These are phyloP conservation scores for Eptatretus atami DNA, from an alignment of 2,797 vertebrate species.

Conservation along the genomic window DNA sequence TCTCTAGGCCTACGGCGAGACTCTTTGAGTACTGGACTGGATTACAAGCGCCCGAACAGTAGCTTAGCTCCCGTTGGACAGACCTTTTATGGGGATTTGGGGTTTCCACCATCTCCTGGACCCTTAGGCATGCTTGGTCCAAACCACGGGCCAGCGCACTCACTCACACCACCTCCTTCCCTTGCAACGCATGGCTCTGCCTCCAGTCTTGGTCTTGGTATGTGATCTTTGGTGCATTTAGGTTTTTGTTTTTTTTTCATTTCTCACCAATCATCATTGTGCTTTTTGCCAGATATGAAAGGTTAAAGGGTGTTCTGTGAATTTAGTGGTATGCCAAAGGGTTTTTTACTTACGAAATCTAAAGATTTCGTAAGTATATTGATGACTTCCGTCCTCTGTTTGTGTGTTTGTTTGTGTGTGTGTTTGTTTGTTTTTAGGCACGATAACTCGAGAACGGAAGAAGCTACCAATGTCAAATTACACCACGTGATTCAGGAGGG, in stretches of 20 bases:
- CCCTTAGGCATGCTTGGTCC: constrained; percentile 66
- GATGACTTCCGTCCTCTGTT: too few species aligned
- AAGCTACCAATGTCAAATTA: too few species aligned
- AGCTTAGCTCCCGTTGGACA: constrained; percentile 86
- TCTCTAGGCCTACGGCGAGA: constrained; percentile 25
- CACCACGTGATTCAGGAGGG: too few species aligned
- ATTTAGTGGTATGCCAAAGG: constrained; percentile 14
- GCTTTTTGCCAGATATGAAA: too few species aligned
- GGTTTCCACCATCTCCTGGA: constrained; percentile 92
- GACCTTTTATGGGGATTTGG: constrained; percentile 92
- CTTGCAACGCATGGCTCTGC: constrained; percentile 92
- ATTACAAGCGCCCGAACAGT: constrained; percentile 87
- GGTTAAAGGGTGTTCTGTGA: constrained; percentile 12
- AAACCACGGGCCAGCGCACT: constrained; percentile 77
- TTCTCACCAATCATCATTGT: too few species aligned
- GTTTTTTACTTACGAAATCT: constrained; percentile 10
- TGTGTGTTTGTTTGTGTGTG: too few species aligned
- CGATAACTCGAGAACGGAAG: too few species aligned
- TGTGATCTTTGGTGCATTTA: constrained; percentile 7
- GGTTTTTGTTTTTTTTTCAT: too few species aligned
- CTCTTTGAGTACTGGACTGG: constrained; percentile 72
- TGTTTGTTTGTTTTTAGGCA: too few species aligned
- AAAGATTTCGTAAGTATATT: too few species aligned
- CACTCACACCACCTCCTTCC: constrained; percentile 83
- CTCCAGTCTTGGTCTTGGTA: constrained; percentile 90